phyloP scores from a whole-genome alignment of 2,113 vertebrate genomes.

The Manacus vitellinus region DNA sequence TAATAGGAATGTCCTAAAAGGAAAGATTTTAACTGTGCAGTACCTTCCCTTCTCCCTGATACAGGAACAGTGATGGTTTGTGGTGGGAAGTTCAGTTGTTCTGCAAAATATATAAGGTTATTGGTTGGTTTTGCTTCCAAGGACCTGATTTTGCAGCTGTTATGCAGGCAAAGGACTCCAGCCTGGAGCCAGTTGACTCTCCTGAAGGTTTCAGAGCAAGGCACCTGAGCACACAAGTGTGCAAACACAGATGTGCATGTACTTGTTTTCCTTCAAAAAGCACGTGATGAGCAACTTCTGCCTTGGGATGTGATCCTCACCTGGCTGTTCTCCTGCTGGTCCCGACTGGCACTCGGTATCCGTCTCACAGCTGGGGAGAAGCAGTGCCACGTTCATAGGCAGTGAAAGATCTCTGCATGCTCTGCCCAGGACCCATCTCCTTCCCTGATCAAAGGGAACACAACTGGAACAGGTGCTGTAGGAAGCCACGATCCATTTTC shows the following conservation, averaged over 20 bases:
- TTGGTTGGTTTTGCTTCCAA: not conserved
- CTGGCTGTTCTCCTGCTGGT: not conserved
- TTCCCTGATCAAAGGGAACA: not conserved
- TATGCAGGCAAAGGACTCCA: not conserved
- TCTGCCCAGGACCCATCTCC: not conserved
- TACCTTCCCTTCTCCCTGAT: not conserved
- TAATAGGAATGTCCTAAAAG: not conserved
- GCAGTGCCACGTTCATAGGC: not conserved
- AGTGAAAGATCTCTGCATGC: not conserved
- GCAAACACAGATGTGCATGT: not conserved
- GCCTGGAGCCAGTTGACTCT: not conserved
- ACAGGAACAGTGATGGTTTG: not conserved
- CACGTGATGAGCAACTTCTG: not conserved
- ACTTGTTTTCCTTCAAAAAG: not conserved
- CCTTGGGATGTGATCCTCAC: not conserved
- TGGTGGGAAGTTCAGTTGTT: not conserved
- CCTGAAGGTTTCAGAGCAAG: not conserved
- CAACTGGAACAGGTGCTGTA: not conserved
- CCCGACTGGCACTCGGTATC: fast-evolving
- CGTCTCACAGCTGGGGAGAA: not conserved
- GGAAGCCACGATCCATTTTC: not conserved
- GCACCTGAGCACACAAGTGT: not conserved
- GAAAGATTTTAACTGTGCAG: not conserved
- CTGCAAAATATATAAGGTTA: not conserved
- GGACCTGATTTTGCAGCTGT: not conserved